Evolutionary conservation across 2,888 invertebrate species (phyloP).

Genomic region (Drosophila suboccidentalis): DNA sequence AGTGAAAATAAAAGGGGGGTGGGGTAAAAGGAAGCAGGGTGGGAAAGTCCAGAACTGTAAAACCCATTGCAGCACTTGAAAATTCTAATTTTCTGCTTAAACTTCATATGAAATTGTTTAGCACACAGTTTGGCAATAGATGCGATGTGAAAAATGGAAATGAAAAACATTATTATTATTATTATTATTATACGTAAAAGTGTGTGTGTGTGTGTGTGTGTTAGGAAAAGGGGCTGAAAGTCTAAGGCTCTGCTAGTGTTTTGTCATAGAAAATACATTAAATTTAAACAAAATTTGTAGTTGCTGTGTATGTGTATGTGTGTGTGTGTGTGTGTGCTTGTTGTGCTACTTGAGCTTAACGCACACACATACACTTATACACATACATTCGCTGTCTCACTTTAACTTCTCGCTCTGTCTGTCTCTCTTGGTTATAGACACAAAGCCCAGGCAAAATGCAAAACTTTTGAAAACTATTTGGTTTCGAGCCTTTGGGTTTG

Average conservation of each 20-base stretch:
- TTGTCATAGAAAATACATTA: slow-evolving; percentile 84
- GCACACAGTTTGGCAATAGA: slow-evolving; percentile 59
- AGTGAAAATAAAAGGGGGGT: not conserved
- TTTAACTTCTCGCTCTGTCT: too few relatives aligned
- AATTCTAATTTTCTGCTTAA: slow-evolving; percentile 79
- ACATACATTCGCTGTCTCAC: slow-evolving; percentile 14
- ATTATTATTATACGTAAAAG: slow-evolving; percentile 35
- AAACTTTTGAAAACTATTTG: slow-evolving; percentile 81
- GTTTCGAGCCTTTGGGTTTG: slow-evolving; percentile 42
- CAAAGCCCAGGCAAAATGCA: slow-evolving; percentile 66
- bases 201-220: slow-evolving; percentile 19
- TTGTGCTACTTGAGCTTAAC: slow-evolving; percentile 77
- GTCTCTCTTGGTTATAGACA: slow-evolving; percentile 42
- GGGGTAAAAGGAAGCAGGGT: not conserved
- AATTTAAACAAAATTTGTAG: slow-evolving; percentile 79
- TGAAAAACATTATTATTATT: slow-evolving; percentile 63
- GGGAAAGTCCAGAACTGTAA: slow-evolving; percentile 41
- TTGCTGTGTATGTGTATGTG: slow-evolving; percentile 28
- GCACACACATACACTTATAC: slow-evolving; percentile 44
- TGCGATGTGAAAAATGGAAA: slow-evolving; percentile 59
- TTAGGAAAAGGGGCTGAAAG: slow-evolving; percentile 6
- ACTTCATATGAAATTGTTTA: slow-evolving; percentile 78
- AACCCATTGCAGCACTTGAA: slow-evolving; percentile 78
- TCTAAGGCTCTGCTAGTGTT: slow-evolving; percentile 52
- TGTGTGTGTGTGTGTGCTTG: slow-evolving; percentile 31